phyloP scores from a whole-genome alignment of 2,888 invertebrate species.

The Rhyacophila evoluta region DNA sequence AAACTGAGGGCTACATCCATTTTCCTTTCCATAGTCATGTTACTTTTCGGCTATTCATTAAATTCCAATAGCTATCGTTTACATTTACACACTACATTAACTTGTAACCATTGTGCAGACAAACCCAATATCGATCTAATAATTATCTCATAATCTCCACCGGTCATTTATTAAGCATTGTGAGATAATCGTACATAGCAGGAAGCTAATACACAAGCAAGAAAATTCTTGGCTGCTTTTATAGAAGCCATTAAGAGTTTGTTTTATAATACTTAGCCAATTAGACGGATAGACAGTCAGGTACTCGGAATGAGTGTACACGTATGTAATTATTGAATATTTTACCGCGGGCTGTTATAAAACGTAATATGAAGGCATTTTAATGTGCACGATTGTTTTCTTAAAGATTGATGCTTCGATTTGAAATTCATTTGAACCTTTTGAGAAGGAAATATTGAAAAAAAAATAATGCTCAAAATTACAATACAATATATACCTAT shows the following conservation, averaged over 20 bases:
- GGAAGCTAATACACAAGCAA: background rate
- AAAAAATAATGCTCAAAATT: too few species aligned
- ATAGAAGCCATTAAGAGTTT: conserved; percentile 15
- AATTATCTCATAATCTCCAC: background rate
- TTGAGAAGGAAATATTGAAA: too few species aligned
- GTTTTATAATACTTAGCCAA: conserved; percentile 24
- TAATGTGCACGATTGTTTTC: background rate
- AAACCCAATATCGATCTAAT: background rate
- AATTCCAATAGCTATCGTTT: too few species aligned
- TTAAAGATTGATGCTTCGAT: background rate
- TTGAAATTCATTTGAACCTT: background rate
- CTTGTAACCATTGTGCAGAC: too few species aligned
- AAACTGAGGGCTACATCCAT: too few species aligned
- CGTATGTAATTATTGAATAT: conserved; percentile 20
- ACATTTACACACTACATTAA: too few species aligned
- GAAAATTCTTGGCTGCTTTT: conserved; percentile 12
- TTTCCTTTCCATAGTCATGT: too few species aligned
- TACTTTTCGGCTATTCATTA: too few species aligned
- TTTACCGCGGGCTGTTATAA: background rate
- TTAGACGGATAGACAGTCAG: background rate
- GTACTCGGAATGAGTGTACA: background rate
- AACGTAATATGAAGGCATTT: background rate
- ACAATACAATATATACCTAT: too few species aligned
- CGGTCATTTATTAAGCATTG: background rate
- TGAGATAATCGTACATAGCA: conserved; percentile 6